A percentile compares a stretch with the other conserved stretches of the same genome.
Evolutionary conservation across 2,797 vertebrate species (phyloP).

Genomic region (Carcharodon carcharias): DNA sequence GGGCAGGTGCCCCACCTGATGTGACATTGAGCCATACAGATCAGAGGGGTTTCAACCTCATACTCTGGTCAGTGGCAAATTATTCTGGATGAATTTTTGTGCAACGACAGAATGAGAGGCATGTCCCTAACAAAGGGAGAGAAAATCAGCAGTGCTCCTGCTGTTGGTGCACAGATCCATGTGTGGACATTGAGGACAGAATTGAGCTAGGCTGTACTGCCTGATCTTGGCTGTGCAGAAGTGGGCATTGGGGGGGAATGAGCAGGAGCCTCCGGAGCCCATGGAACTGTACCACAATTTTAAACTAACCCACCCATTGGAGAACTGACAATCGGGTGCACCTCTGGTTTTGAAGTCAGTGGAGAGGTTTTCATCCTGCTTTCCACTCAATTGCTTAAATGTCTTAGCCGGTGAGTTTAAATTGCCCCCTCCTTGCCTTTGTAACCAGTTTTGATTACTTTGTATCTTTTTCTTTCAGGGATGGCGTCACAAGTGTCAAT

Average conservation of each 20-base stretch:
- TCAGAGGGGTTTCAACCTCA: too few species aligned
- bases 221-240: background rate
- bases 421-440: too few species aligned
- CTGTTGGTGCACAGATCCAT: too few species aligned
- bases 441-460: background rate
- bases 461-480: slow-evolving; percentile 49
- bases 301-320: background rate
- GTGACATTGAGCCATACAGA: too few species aligned
- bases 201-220: background rate
- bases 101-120: too few species aligned
- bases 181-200: background rate
- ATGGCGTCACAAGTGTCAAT: slow-evolving; percentile 51
- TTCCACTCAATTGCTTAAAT: background rate
- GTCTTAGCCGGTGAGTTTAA: background rate
- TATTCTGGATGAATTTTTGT: too few species aligned
- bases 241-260: background rate
- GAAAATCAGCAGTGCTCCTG: background rate
- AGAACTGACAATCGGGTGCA: background rate
- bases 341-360: background rate
- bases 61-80: too few species aligned
- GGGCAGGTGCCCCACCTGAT: too few species aligned
- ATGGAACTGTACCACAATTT: background rate
- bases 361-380: background rate
- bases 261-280: background rate
- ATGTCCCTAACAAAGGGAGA: background rate